Base-by-base conservation (phyloP, 2,113 vertebrate species). In the Tauraco erythrolophus region DNA sequence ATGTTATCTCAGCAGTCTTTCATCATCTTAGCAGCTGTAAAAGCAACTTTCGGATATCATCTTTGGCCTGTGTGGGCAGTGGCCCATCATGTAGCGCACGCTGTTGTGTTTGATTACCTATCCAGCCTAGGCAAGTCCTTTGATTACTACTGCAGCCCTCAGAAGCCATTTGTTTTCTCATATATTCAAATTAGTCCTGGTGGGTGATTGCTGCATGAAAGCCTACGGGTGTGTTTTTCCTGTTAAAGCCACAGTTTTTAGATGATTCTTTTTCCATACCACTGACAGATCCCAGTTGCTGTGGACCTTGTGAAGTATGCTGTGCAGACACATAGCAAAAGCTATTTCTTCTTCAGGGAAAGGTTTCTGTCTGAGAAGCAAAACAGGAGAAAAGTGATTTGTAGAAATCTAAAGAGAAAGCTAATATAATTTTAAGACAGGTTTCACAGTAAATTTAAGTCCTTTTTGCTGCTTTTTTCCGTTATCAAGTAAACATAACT, bases 61-160 rank as follows among this genome's bases (percentile, higher is more conserved):
- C 58, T 54, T 75, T 2, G 7, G 51, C 57, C 64, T 37, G 33
- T 0, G 6, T 41, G 56, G 68, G 86, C 2, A 0, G 33, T 10
- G 33, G 76, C 68, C 76, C 48, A 15, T 64, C 61, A 11, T 6
- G 1, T 33, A 48, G 18, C 6, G 0, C 21, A 4, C 0, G 0
- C 25, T 6, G 1, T 18, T 51, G 43, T 27, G 84, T 92, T 65
- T 78, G 64, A 78, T 91, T 94, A 64, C 72, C 27, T 9, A 19
- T 12, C 61, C 80, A 84, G 1, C 18, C 35, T 35, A 58, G 66
- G 71, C 62, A 77, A 58, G 54, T 85, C 62, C 79, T 92, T 88
- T 58, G 46, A 80, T 77, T 90, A 10, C 19, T 43, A 2, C 35
- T 46, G 66, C 84, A 92, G 85, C 75, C 31, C 50, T 83, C 53